Percentiles rank a stretch among this genome's conserved stretches.
These are phyloP conservation scores for Melieria omissa DNA, from an alignment of 2,888 invertebrate species.

Conservation along the genomic window DNA sequence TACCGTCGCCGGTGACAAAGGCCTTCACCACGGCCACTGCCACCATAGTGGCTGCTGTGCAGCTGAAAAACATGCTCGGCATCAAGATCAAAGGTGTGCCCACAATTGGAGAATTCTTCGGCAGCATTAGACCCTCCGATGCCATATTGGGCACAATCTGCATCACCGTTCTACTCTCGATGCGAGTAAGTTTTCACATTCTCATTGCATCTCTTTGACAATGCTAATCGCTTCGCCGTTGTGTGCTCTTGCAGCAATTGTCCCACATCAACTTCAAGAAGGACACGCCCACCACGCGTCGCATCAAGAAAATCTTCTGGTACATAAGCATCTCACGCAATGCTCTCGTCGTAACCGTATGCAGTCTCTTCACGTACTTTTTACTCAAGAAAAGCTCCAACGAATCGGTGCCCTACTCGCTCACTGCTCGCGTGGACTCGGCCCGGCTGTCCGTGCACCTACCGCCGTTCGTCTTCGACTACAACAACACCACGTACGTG, in stretches of 20 bases:
- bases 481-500: constrained; percentile 70
- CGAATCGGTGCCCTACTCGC: constrained; percentile 72
- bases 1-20: constrained; percentile 83
- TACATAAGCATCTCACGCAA: constrained; percentile 82
- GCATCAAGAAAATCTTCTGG: constrained; percentile 74
- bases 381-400: constrained; percentile 56
- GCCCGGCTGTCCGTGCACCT: constrained; percentile 77
- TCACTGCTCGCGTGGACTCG: constrained; percentile 74
- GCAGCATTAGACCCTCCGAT: constrained; percentile 73
- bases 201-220: not conserved
- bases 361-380: constrained; percentile 72
- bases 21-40: constrained; percentile 89
- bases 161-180: constrained; percentile 73
- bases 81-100: constrained; percentile 69
- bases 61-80: constrained; percentile 80
- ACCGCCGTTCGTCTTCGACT: constrained; percentile 75
- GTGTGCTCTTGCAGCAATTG: constrained; percentile 46
- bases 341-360: constrained; percentile 78
- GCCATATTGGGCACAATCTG: constrained; percentile 74
- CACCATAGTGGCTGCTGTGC: constrained; percentile 79
- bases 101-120: constrained; percentile 63
- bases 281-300: constrained; percentile 47
- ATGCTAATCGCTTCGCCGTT: not conserved
- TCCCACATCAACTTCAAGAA: constrained; percentile 54
- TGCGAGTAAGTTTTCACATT: constrained; percentile 71